phyloP scores from a whole-genome alignment of 2,797 vertebrate genomes.

The Danio kyathit region DNA sequence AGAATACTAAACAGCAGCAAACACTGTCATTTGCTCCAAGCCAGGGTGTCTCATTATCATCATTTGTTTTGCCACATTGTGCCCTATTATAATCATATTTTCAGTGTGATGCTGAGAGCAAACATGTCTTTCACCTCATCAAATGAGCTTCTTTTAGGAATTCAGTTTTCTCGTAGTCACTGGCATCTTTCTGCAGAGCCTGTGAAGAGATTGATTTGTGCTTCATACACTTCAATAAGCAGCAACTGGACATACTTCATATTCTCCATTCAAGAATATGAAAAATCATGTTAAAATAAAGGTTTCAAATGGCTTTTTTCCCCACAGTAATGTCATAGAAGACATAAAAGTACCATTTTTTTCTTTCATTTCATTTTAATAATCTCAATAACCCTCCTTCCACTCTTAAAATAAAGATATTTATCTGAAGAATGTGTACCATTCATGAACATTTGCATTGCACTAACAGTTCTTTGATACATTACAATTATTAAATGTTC shows the following conservation, averaged over 20 bases:
- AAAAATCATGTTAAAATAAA: background rate
- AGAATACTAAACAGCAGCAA: background rate
- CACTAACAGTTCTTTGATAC: too few species aligned
- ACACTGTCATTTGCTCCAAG: background rate
- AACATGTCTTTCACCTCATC: constrained; percentile 76
- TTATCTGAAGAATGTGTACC: too few species aligned
- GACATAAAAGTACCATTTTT: too few species aligned
- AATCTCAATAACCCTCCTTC: too few species aligned
- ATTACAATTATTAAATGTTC: too few species aligned
- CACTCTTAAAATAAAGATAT: too few species aligned
- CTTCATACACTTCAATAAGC: background rate
- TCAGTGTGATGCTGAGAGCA: background rate
- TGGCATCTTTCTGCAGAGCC: constrained; percentile 80
- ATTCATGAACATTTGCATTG: too few species aligned
- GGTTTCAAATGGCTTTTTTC: background rate
- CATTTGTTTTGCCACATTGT: background rate
- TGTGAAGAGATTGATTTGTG: constrained; percentile 60
- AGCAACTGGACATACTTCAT: too few species aligned
- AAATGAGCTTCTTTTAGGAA: constrained; percentile 84
- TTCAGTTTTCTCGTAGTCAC: constrained; percentile 78
- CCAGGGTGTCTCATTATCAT: constrained; percentile 4
- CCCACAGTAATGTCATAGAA: too few species aligned
- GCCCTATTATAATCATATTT: background rate
- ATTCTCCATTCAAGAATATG: background rate
- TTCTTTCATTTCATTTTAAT: too few species aligned